phyloP scores from a whole-genome alignment of 2,888 invertebrate genomes.

The Hypolimnas misippus region DNA sequence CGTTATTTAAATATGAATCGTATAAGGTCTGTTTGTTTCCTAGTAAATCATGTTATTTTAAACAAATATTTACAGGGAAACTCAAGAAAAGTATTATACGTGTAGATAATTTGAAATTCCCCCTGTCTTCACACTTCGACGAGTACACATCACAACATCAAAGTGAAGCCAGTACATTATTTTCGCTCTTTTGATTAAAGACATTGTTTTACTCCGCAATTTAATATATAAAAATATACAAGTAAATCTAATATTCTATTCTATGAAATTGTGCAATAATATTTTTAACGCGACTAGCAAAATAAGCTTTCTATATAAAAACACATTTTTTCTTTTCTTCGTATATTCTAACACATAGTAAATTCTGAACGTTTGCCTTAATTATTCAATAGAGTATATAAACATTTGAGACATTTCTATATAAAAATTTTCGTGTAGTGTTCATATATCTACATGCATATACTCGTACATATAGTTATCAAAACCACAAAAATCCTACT shows the following conservation, averaged over 20 bases:
- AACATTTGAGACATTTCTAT: too few species aligned
- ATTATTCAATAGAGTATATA: too few species aligned
- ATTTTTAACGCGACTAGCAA: not conserved
- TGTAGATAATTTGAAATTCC: slow-evolving; percentile 11
- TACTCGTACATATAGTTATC: too few species aligned
- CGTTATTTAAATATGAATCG: too few species aligned
- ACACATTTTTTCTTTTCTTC: too few species aligned
- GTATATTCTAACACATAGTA: too few species aligned
- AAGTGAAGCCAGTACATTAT: slow-evolving; percentile 26
- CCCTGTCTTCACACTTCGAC: slow-evolving; percentile 42
- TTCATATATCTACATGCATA: too few species aligned
- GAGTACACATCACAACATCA: slow-evolving; percentile 42
- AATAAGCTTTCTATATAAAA: too few species aligned
- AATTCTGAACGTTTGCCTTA: too few species aligned
- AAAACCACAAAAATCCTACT: too few species aligned
- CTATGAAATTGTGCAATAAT: not conserved
- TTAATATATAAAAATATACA: slow-evolving; percentile 3
- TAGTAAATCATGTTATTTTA: not conserved
- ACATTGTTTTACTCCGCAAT: slow-evolving; percentile 9
- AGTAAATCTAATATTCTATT: slow-evolving; percentile 3
- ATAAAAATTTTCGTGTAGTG: too few species aligned
- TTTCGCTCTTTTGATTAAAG: slow-evolving; percentile 26
- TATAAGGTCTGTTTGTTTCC: too few species aligned
- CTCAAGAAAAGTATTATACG: slow-evolving; percentile 12
- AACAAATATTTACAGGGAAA: not conserved